phyloP scores from a whole-genome alignment of 2,797 vertebrate genomes.

The Semotilus atromaculatus region DNA sequence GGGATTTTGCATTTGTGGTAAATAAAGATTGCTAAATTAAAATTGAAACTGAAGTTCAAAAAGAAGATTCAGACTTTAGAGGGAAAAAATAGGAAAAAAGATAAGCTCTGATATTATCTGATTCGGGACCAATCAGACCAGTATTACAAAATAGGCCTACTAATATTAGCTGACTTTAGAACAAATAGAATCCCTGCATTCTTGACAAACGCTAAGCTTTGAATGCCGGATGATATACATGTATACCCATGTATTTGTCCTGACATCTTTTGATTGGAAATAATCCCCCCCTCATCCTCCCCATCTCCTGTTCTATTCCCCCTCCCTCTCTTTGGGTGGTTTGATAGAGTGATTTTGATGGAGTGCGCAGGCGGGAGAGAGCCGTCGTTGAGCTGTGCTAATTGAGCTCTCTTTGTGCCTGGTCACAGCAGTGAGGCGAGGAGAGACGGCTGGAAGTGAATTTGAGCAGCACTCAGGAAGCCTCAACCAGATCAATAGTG shows the following conservation, averaged over 20 bases:
- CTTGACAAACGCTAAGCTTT: background rate
- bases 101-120: background rate
- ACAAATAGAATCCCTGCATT: background rate
- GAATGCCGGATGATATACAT: background rate
- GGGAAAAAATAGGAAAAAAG: too few relatives aligned
- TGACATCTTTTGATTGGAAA: constrained; percentile 71
- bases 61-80: background rate
- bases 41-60: background rate
- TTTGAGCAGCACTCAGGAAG: constrained; percentile 78
- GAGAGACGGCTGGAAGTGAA: constrained; percentile 69
- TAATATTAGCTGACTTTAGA: background rate
- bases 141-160: background rate
- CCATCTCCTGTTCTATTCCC: constrained; percentile 32
- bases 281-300: too few relatives aligned
- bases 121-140: background rate
- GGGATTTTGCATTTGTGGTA: background rate
- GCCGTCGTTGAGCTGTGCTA: constrained; percentile 72
- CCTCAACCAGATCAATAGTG: constrained; percentile 74
- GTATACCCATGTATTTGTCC: constrained; percentile 62
- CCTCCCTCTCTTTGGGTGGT: constrained; percentile 51
- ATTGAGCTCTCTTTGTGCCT: constrained; percentile 80
- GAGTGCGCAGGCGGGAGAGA: constrained; percentile 63
- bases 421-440: constrained; percentile 76
- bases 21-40: background rate
- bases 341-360: constrained; percentile 74